A percentile compares a stretch with the other conserved stretches of the same genome.
Conservation (phyloP, 2,888 invertebrate species). For the Schizaphis graminum region DNA sequence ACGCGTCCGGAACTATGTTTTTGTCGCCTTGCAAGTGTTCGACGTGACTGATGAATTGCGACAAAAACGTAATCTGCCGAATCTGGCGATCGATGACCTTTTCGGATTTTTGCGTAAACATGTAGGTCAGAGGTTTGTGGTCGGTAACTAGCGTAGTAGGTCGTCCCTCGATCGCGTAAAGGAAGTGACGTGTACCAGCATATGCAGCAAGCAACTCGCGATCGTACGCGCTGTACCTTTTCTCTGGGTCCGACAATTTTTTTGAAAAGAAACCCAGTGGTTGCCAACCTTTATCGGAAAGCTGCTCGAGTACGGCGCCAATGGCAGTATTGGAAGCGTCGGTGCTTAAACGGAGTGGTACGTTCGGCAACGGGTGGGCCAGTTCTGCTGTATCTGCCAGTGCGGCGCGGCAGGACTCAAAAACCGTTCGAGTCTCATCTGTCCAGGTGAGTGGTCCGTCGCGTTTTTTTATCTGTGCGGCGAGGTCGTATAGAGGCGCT, state of each 20-base stretch:
- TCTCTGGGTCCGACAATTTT: not conserved
- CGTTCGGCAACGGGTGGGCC: too few relatives aligned
- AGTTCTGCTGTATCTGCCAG: too few relatives aligned
- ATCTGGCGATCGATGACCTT: not conserved
- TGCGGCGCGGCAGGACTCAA: too few relatives aligned
- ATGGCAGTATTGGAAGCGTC: too few relatives aligned
- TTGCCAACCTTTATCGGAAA: too few relatives aligned
- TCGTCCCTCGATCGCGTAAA: slow-evolving; percentile 62
- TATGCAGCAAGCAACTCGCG: slow-evolving; percentile 64
- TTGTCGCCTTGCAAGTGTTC: slow-evolving; percentile 44
- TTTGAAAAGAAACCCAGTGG: too few relatives aligned
- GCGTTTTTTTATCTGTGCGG: too few relatives aligned
- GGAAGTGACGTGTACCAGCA: slow-evolving; percentile 50
- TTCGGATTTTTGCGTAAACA: slow-evolving; percentile 5
- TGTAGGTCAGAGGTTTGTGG: slow-evolving; percentile 61
- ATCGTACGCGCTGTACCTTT: slow-evolving; percentile 25
- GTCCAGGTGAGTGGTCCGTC: too few relatives aligned
- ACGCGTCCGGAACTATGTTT: slow-evolving; percentile 64
- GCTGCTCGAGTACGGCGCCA: too few relatives aligned
- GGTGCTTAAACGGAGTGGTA: too few relatives aligned
- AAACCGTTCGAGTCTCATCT: too few relatives aligned
- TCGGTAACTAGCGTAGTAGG: slow-evolving; percentile 61
- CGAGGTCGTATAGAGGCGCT: too few relatives aligned
- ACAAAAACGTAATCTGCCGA: not conserved
- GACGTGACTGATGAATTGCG: slow-evolving; percentile 61